Evolutionary conservation across 2,113 vertebrate species (phyloP).

Genomic region (Raja brachyura): DNA sequence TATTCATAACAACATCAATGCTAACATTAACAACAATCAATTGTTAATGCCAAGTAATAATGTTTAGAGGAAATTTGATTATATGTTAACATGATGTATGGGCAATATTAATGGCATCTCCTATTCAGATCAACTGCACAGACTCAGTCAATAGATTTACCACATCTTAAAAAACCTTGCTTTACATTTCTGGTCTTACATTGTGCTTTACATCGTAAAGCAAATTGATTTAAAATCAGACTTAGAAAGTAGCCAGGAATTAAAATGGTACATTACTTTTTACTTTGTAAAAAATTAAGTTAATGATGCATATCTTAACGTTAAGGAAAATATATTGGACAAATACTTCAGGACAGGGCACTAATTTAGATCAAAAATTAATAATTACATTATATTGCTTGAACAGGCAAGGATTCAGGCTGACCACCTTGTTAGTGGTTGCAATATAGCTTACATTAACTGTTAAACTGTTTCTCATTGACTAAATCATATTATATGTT

Average conservation of each 20-base stretch:
- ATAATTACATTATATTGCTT: neutral
- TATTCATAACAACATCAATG: neutral
- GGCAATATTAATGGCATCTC: neutral
- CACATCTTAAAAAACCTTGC: neutral
- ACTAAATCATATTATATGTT: neutral
- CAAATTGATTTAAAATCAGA: neutral
- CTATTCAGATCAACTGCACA: neutral
- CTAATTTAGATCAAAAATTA: neutral
- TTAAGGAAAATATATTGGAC: neutral
- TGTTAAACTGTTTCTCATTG: neutral
- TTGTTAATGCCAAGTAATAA: neutral
- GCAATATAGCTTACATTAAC: neutral
- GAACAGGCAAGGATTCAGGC: neutral
- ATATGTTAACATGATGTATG: no score
- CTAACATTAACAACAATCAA: neutral
- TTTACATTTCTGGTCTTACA: neutral
- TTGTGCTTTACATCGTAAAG: neutral
- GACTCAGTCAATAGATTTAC: neutral
- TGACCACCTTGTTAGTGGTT: no score
- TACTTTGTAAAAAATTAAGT: neutral
- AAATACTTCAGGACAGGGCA: neutral
- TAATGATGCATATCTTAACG: neutral
- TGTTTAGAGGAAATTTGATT: neutral
- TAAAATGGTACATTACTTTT: neutral
- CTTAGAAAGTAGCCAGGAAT: neutral